Percentiles rank a stretch among this genome's conserved stretches.
Evolutionary conservation across 2,797 vertebrate species (phyloP).

Genomic region (Coracias cyanogaster): DNA sequence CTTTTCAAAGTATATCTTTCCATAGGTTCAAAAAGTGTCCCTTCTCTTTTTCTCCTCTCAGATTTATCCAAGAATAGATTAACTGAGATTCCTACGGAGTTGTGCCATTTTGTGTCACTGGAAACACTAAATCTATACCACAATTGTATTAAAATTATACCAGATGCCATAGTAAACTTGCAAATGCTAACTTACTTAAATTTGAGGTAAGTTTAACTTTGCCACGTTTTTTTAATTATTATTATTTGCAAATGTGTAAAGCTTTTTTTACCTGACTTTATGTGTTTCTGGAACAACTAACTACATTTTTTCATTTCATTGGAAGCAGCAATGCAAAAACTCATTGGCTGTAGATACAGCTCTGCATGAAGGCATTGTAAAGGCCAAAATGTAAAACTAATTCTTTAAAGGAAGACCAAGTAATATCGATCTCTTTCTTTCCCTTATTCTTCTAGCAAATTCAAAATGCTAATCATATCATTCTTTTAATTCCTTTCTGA

Average conservation of each 20-base stretch:
- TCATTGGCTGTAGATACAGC: background rate
- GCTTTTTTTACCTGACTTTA: background rate
- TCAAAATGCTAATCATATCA: background rate
- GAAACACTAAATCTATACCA: conserved; percentile 94
- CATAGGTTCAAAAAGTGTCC: background rate
- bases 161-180: conserved; percentile 88
- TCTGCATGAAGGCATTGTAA: background rate
- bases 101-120: conserved; percentile 92
- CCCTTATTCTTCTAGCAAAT: background rate
- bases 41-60: conserved; percentile 64
- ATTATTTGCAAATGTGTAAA: background rate
- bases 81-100: conserved; percentile 88
- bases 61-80: conserved; percentile 94
- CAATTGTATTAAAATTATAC: conserved; percentile 94
- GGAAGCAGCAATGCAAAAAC: background rate
- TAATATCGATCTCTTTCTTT: background rate
- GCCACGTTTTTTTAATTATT: background rate
- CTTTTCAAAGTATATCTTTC: background rate
- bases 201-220: conserved; percentile 85
- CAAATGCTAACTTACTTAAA: conserved; percentile 93
- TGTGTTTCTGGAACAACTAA: background rate
- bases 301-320: background rate
- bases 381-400: background rate
- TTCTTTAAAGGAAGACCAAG: background rate
- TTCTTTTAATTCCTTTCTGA: background rate